Conservation (phyloP, 2,888 invertebrate species). For the Autographa pulchrina region DNA sequence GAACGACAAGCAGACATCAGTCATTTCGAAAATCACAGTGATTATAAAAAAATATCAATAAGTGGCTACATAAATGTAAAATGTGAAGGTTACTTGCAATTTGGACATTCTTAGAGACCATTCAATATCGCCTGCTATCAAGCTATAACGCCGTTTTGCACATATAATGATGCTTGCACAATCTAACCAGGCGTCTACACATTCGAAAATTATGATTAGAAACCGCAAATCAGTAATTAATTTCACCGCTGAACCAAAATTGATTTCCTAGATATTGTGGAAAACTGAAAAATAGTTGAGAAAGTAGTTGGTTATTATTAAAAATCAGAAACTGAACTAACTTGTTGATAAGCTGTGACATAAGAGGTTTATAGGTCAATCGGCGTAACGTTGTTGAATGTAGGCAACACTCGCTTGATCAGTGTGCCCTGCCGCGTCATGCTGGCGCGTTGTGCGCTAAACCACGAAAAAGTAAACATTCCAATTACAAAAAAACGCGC, state of each 20-base stretch:
- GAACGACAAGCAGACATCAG: not conserved
- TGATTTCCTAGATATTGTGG: not conserved
- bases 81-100: not conserved
- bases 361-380: slow-evolving; percentile 65
- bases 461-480: slow-evolving; percentile 30
- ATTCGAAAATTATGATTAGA: not conserved
- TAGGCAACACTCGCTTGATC: slow-evolving; percentile 49
- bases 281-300: not conserved
- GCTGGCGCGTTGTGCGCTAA: slow-evolving; percentile 51
- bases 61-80: not conserved
- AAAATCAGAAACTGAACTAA: not conserved
- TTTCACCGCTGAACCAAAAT: not conserved
- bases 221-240: not conserved
- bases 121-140: not conserved
- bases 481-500: slow-evolving; percentile 44
- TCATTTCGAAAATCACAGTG: not conserved
- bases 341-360: slow-evolving; percentile 60
- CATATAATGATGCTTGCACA: not conserved
- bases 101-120: not conserved
- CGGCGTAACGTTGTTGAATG: slow-evolving; percentile 55
- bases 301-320: not conserved
- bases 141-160: not conserved
- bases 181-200: not conserved
- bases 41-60: no score
- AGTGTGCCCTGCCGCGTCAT: slow-evolving; percentile 65